A percentile compares a stretch with the other conserved stretches of the same genome.
phyloP scores from a whole-genome alignment of 2,797 vertebrate genomes.

The Notamacropus eugenii region DNA sequence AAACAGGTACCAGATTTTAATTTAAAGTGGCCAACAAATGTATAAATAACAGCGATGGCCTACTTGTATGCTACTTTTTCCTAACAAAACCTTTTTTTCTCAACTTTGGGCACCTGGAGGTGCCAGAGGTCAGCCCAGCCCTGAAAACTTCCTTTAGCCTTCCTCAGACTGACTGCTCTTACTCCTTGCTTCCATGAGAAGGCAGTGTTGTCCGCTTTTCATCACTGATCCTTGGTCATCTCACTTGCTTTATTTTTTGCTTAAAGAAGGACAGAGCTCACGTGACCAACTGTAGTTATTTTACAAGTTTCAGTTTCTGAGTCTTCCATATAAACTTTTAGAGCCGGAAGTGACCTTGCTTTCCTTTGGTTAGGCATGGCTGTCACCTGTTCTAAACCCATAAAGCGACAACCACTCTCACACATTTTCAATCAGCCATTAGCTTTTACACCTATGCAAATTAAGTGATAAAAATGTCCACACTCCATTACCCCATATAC shows the following conservation, averaged over 20 bases:
- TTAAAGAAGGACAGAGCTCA: neutral
- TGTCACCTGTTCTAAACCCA: neutral
- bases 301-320: neutral
- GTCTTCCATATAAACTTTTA: neutral
- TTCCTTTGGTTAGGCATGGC: neutral
- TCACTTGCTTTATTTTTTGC: neutral
- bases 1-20: slow-evolving; percentile 69
- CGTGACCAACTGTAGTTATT: neutral
- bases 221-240: neutral
- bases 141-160: neutral
- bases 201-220: neutral
- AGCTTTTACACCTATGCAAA: no score
- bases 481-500: no score
- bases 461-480: no score
- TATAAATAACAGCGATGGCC: slow-evolving; percentile 68
- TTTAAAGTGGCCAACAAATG: slow-evolving; percentile 56
- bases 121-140: neutral
- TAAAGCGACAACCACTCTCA: neutral
- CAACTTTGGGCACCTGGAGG: neutral
- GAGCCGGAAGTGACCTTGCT: neutral
- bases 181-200: neutral
- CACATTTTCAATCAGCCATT: neutral
- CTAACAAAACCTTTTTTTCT: slow-evolving; percentile 82
- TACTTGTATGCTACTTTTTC: slow-evolving; percentile 81
- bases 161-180: neutral